A percentile compares a stretch with the other conserved stretches of the same genome.
phyloP scores from a whole-genome alignment of 2,797 vertebrate species.

The Pogoniulus pusillus region DNA sequence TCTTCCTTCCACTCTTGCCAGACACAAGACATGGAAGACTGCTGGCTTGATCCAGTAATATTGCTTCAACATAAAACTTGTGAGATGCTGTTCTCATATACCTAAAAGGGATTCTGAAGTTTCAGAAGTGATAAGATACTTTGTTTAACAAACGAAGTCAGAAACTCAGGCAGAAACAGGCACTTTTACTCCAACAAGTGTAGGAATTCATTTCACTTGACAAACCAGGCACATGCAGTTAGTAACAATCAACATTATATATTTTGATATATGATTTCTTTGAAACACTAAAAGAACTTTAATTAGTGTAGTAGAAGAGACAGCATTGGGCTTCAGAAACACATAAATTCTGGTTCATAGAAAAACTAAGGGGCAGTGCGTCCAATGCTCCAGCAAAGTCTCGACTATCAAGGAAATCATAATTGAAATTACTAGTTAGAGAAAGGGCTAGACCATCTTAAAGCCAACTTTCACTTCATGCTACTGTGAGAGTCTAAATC shows the following conservation, averaged over 20 bases:
- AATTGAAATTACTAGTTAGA: neutral
- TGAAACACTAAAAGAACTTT: neutral
- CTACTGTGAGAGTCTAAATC: no score
- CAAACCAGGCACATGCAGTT: neutral
- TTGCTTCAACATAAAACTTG: neutral
- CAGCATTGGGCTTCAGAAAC: neutral
- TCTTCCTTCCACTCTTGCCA: neutral
- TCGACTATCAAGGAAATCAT: neutral
- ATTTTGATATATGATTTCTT: neutral
- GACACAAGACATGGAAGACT: neutral
- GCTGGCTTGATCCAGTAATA: neutral
- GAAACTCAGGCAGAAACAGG: neutral
- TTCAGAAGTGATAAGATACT: neutral
- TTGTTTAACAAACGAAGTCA: neutral
- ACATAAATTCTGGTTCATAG: neutral
- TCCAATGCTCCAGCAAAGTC: neutral
- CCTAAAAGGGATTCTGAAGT: constrained; percentile 25
- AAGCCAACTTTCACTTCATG: neutral
- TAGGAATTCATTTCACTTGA: neutral
- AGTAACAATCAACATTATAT: neutral
- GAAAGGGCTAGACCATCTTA: neutral
- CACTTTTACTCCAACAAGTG: neutral
- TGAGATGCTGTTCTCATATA: neutral
- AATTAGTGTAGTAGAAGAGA: neutral
- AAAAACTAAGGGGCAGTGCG: neutral